A percentile compares a stretch with the other conserved stretches of the same genome.
Evolutionary conservation across 2,113 vertebrate species (phyloP).

Genomic region (Myanophis thanlyinensis): DNA sequence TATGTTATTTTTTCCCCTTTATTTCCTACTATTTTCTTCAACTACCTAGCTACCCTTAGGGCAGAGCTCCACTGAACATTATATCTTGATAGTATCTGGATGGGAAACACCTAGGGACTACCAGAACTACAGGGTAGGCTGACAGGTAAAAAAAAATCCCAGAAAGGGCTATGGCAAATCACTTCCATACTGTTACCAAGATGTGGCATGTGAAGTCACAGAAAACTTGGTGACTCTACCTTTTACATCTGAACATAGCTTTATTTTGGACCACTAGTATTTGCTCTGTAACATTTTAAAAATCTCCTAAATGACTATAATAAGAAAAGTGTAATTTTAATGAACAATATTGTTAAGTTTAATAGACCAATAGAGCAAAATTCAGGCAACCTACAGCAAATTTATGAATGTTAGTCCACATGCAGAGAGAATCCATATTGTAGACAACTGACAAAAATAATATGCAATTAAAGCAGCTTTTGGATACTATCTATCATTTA

Average conservation of each 20-base stretch:
- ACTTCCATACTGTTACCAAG: neutral
- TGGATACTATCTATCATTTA: neutral
- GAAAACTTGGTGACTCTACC: neutral
- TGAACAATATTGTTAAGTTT: neutral
- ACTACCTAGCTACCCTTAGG: neutral
- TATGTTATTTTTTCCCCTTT: neutral
- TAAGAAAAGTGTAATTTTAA: slow-evolving; percentile 7
- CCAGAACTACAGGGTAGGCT: neutral
- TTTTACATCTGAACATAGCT: neutral
- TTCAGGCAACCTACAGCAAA: neutral
- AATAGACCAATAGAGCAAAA: slow-evolving; percentile 1
- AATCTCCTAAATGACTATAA: neutral
- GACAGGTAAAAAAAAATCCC: neutral
- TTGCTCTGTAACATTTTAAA: neutral
- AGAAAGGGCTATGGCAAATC: neutral
- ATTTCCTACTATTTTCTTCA: neutral
- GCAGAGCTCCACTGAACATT: neutral
- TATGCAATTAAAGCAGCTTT: neutral
- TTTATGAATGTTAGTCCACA: neutral
- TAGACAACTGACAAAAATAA: neutral
- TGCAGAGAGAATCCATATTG: neutral
- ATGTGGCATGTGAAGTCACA: neutral
- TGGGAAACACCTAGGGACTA: neutral
- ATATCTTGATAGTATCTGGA: neutral
- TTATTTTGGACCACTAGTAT: neutral